Percentiles rank a stretch among this genome's conserved stretches.
Conservation (phyloP, 2,113 vertebrate genomes). For the Aldabrachelys gigantea region DNA sequence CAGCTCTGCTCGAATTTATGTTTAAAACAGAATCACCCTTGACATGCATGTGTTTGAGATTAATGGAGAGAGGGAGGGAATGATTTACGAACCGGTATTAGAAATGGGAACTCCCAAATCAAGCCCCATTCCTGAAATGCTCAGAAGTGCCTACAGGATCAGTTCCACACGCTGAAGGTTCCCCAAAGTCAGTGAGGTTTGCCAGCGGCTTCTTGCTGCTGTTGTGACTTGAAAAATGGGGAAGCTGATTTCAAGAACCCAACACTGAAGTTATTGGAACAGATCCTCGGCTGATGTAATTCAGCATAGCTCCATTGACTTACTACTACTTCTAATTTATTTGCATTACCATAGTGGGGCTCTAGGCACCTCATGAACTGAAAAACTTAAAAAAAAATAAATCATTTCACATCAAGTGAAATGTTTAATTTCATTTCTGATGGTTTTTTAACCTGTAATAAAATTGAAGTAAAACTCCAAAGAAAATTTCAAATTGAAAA, state of each 20-base stretch:
- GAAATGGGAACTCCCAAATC: not conserved
- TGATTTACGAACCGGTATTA: not conserved
- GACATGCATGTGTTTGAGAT: not conserved
- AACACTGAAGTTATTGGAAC: not conserved
- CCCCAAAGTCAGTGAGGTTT: not conserved
- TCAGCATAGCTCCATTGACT: not conserved
- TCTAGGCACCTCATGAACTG: not conserved
- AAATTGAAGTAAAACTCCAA: not conserved
- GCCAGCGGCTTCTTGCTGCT: not conserved
- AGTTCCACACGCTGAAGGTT: not conserved
- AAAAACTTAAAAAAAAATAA: no score
- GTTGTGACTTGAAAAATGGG: not conserved
- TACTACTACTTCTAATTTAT: no score
- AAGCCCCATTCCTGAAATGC: not conserved
- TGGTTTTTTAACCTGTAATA: not conserved
- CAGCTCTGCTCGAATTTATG: conserved; percentile 36
- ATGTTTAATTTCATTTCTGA: not conserved
- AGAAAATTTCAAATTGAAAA: not conserved
- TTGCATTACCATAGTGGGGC: not conserved
- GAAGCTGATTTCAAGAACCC: not conserved
- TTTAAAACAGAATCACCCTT: conserved; percentile 51
- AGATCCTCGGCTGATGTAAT: not conserved
- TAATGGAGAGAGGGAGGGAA: not conserved
- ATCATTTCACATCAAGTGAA: not conserved
- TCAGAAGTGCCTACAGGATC: not conserved